Conservation (phyloP, 2,113 vertebrate species). For the Hemibagrus wyckioides region DNA sequence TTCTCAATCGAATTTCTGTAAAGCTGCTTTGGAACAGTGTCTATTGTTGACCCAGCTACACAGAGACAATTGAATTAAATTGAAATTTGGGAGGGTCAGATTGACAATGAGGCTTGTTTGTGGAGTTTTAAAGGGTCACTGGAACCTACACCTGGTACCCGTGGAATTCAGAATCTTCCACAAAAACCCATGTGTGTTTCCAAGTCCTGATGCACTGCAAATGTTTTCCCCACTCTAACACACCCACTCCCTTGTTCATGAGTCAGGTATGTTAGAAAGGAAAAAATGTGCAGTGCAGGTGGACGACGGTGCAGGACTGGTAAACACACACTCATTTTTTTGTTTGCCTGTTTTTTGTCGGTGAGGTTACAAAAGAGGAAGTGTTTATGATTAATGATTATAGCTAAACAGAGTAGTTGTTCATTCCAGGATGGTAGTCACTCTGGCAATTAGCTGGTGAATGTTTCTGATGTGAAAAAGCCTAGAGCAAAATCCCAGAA, state of each 20-base stretch:
- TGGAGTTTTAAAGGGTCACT: not conserved
- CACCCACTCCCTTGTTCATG: not conserved
- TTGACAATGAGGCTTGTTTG: not conserved
- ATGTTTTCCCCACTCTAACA: conserved; percentile 9
- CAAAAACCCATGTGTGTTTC: conserved; percentile 12
- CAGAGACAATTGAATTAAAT: not conserved
- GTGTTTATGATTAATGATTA: not conserved
- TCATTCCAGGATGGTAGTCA: not conserved
- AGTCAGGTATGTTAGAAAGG: not conserved
- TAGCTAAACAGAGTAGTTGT: not conserved
- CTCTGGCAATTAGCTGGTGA: not conserved
- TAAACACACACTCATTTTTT: not conserved
- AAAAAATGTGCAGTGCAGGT: conserved; percentile 21
- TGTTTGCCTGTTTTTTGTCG: not conserved
- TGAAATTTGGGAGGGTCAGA: not conserved
- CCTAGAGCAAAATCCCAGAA: conserved; percentile 12
- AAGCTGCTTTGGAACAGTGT: not conserved
- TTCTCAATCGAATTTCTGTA: conserved; percentile 22
- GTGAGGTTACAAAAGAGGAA: not conserved
- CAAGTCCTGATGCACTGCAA: not conserved
- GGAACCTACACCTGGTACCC: not conserved
- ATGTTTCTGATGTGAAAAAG: conserved; percentile 7
- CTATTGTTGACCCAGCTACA: not conserved
- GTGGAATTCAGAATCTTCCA: not conserved
- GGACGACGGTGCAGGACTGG: not conserved